Evolutionary conservation across 2,797 vertebrate species (phyloP).

Genomic region (Adrianichthys oophorus): DNA sequence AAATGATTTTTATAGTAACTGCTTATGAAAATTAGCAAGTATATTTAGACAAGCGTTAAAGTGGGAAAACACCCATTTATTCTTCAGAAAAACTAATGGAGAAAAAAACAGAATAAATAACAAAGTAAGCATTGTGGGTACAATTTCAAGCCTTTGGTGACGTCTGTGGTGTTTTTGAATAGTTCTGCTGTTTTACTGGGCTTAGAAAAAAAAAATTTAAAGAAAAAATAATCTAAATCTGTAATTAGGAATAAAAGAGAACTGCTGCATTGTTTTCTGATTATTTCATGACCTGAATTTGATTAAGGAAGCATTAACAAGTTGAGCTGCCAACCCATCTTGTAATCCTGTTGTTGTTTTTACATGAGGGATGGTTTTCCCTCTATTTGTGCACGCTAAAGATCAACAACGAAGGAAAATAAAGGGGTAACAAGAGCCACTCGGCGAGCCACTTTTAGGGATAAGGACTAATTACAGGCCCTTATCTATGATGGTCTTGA

Average conservation of each 20-base stretch:
- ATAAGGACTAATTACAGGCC: slow-evolving; percentile 34
- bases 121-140: no score
- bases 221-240: background rate
- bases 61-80: no score
- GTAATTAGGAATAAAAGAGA: background rate
- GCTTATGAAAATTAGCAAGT: no score
- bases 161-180: no score
- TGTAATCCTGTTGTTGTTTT: slow-evolving; percentile 40
- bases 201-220: no score
- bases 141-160: no score
- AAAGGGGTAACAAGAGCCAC: slow-evolving; percentile 35
- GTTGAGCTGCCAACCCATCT: slow-evolving; percentile 9
- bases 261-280: slow-evolving; percentile 2
- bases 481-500: slow-evolving; percentile 35
- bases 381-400: slow-evolving; percentile 5
- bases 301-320: slow-evolving; percentile 1
- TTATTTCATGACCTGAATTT: slow-evolving; percentile 26
- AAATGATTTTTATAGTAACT: no score
- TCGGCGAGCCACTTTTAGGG: slow-evolving; percentile 57
- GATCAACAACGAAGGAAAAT: background rate
- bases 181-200: no score
- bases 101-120: no score
- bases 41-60: no score
- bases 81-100: no score
- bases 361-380: slow-evolving; percentile 35